A percentile compares a stretch with the other conserved stretches of the same genome.
Conservation (phyloP, 2,113 vertebrate genomes). For the Stigmatopora nigra region DNA sequence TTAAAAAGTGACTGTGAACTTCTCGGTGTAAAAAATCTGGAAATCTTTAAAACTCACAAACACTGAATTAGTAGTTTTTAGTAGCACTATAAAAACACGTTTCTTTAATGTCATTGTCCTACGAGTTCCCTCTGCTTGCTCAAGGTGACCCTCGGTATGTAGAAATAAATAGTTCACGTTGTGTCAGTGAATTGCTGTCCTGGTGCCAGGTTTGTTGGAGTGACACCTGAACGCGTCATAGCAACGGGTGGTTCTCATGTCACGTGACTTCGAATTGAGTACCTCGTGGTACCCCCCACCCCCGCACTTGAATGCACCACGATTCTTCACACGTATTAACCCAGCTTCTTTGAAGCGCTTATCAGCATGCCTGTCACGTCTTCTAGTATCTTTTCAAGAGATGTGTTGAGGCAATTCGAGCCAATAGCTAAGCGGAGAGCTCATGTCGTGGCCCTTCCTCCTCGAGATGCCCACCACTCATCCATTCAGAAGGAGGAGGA, state of each 20-base stretch:
- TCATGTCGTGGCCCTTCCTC: slow-evolving; percentile 20
- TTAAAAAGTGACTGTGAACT: not conserved
- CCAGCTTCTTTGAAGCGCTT: not conserved
- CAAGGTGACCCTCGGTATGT: slow-evolving; percentile 9
- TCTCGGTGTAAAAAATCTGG: not conserved
- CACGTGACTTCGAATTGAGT: slow-evolving; percentile 7
- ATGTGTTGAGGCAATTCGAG: slow-evolving; percentile 9
- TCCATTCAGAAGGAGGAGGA: slow-evolving; percentile 21
- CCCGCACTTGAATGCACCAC: not conserved
- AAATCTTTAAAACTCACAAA: not conserved
- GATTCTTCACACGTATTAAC: not conserved
- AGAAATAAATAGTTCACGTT: slow-evolving; percentile 12
- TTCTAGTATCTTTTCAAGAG: not conserved
- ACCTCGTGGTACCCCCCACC: rapidly evolving
- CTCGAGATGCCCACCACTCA: slow-evolving; percentile 37
- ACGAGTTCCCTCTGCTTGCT: slow-evolving; percentile 1
- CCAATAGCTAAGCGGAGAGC: slow-evolving; percentile 37
- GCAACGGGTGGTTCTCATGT: not conserved
- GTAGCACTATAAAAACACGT: not conserved
- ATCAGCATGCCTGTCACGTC: slow-evolving; percentile 28
- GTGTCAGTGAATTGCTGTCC: not conserved
- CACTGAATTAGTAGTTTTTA: not conserved
- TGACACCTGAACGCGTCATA: not conserved
- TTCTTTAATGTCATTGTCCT: not conserved
- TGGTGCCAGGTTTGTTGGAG: not conserved